Evolutionary conservation across 2,888 invertebrate species (phyloP).

Genomic region (Pycnomerus fuliginosus): DNA sequence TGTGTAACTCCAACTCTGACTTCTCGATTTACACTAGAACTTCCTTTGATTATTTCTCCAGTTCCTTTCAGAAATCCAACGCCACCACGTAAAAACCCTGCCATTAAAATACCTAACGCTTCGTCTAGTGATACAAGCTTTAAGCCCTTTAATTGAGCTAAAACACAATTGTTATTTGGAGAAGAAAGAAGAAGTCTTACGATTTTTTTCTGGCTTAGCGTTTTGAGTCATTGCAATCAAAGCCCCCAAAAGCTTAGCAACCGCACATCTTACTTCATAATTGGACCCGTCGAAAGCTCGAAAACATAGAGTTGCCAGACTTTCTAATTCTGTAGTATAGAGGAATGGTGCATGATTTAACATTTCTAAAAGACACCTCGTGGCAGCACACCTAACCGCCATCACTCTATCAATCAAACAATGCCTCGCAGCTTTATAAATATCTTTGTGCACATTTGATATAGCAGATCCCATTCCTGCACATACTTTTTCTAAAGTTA

Average conservation of each 20-base stretch:
- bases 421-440: slow-evolving; percentile 86
- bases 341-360: slow-evolving; percentile 82
- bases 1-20: slow-evolving; percentile 97
- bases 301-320: slow-evolving; percentile 86
- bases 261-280: slow-evolving; percentile 88
- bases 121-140: slow-evolving; percentile 85
- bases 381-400: slow-evolving; percentile 91
- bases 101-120: slow-evolving; percentile 85
- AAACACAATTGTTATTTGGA: slow-evolving; percentile 6
- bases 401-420: slow-evolving; percentile 89
- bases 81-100: slow-evolving; percentile 92
- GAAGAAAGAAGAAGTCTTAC: slow-evolving; percentile 41
- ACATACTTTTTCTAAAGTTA: slow-evolving; percentile 81
- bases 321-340: slow-evolving; percentile 88
- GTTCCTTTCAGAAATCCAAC: slow-evolving; percentile 91
- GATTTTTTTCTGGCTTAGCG: slow-evolving; percentile 56
- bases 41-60: slow-evolving; percentile 94
- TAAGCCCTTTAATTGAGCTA: slow-evolving; percentile 54
- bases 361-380: slow-evolving; percentile 86
- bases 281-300: slow-evolving; percentile 90
- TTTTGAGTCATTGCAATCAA: slow-evolving; percentile 83
- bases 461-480: slow-evolving; percentile 95
- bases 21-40: slow-evolving; percentile 90
- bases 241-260: slow-evolving; percentile 88
- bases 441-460: slow-evolving; percentile 79